These are phyloP conservation scores for Eilema depressum DNA, from an alignment of 2,888 invertebrate species.

Conservation along the genomic window DNA sequence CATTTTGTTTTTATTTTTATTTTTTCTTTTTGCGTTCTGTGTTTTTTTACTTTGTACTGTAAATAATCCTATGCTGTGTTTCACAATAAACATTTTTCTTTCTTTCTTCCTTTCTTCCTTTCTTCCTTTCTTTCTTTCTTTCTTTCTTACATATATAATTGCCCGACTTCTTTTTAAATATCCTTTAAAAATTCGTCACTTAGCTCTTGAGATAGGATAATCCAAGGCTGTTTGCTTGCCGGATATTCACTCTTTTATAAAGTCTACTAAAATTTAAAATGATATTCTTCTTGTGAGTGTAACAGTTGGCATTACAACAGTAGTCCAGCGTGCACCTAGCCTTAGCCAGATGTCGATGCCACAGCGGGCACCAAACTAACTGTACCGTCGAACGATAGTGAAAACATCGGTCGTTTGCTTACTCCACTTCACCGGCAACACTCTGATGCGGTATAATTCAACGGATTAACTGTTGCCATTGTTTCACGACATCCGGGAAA, in stretches of 20 bases:
- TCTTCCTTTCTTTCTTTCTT: too few species aligned
- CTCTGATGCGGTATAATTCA: slow-evolving; percentile 53
- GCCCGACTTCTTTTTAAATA: neutral
- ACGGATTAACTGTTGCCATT: slow-evolving; percentile 38
- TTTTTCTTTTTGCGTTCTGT: too few species aligned
- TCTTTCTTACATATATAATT: neutral
- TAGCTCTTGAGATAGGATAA: neutral
- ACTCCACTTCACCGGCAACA: slow-evolving; percentile 59
- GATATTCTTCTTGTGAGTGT: neutral
- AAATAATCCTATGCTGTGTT: too few species aligned
- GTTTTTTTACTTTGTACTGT: too few species aligned
- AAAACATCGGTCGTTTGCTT: slow-evolving; percentile 64
- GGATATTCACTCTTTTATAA: neutral
- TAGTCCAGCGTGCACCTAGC: slow-evolving; percentile 28
- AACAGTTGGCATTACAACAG: slow-evolving; percentile 5
- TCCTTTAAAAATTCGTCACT: neutral
- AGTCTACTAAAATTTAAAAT: neutral
- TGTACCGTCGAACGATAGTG: slow-evolving; percentile 66
- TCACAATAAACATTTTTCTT: too few species aligned
- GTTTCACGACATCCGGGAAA: slow-evolving; percentile 24
- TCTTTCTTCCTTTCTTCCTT: too few species aligned
- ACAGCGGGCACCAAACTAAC: slow-evolving; percentile 56
- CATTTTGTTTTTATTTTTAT: too few species aligned
- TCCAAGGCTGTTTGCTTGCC: neutral
- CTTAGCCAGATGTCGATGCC: slow-evolving; percentile 41